These are phyloP conservation scores for Sicus ferrugineus DNA, from an alignment of 2,888 invertebrate genomes.

Conservation along the genomic window DNA sequence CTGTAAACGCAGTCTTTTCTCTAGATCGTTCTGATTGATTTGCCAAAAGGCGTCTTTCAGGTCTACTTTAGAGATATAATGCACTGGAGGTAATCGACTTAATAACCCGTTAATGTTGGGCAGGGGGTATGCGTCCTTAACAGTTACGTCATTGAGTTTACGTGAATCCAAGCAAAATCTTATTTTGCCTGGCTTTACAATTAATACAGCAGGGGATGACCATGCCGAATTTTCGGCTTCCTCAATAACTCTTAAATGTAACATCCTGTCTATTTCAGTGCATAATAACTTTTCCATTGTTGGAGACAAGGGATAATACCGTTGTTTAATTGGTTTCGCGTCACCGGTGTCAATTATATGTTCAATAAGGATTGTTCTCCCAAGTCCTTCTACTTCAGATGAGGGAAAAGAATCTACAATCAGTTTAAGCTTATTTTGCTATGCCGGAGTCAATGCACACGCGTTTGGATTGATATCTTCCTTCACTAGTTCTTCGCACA, in stretches of 20 bases:
- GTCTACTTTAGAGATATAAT: neutral
- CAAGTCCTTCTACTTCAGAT: too few species aligned
- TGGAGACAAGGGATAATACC: slow-evolving; percentile 40
- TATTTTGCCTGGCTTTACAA: slow-evolving; percentile 26
- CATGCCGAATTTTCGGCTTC: too few species aligned
- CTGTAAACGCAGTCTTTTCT: slow-evolving; percentile 1
- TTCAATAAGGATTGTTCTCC: too few species aligned
- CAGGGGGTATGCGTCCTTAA: neutral
- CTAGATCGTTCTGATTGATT: slow-evolving; percentile 4
- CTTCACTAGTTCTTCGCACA: neutral
- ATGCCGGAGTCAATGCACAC: neutral
- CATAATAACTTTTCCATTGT: slow-evolving; percentile 37
- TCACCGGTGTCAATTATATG: slow-evolving; percentile 39
- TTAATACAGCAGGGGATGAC: slow-evolving; percentile 27
- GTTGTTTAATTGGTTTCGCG: slow-evolving; percentile 38
- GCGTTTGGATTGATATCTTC: neutral
- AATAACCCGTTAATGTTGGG: neutral
- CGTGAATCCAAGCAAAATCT: slow-evolving; percentile 25
- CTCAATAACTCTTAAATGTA: slow-evolving; percentile 36
- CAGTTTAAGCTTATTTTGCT: neutral
- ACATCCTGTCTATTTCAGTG: slow-evolving; percentile 48
- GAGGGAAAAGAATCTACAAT: slow-evolving; percentile 2
- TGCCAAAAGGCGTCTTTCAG: slow-evolving; percentile 22
- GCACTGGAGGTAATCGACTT: neutral
- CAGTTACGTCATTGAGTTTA: slow-evolving; percentile 17